A percentile compares a stretch with the other conserved stretches of the same genome.
phyloP scores from a whole-genome alignment of 1,140 invertebrate species.

The Monomorium pharaonis region DNA sequence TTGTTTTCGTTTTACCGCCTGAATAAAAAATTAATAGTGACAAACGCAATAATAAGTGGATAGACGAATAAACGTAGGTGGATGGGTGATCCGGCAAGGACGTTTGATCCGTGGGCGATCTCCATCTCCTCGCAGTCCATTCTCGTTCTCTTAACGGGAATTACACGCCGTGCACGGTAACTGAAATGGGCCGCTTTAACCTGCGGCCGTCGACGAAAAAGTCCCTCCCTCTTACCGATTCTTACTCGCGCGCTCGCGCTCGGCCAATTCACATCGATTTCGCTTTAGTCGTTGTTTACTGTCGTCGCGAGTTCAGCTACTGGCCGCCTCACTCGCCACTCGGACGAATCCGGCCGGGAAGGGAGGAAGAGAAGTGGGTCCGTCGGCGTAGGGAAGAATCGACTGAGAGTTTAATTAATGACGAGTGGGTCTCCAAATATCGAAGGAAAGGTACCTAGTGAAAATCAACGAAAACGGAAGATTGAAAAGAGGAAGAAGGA shows the following conservation, averaged over 20 bases:
- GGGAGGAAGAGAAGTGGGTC: neutral
- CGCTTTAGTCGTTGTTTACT: constrained; percentile 71
- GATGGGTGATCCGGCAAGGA: too few species aligned
- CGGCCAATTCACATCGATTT: constrained; percentile 49
- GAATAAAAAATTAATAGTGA: neutral
- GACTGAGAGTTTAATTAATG: neutral
- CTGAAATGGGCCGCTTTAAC: constrained; percentile 12
- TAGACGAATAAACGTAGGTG: too few species aligned
- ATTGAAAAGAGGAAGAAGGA: neutral
- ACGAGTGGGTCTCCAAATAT: neutral
- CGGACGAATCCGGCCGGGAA: neutral
- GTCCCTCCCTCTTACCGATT: constrained; percentile 51
- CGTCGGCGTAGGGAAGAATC: neutral
- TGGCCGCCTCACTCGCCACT: constrained; percentile 24
- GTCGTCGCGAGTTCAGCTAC: constrained; percentile 33
- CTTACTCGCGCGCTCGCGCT: constrained; percentile 20
- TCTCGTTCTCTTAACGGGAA: neutral
- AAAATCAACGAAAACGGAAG: neutral
- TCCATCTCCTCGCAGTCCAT: neutral
- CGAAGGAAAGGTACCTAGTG: neutral
- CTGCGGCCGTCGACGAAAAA: neutral
- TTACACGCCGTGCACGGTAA: neutral
- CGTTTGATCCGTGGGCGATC: neutral
- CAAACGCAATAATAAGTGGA: neutral
- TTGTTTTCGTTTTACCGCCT: neutral